Evolutionary conservation across 2,113 vertebrate genomes (phyloP).

Genomic region (Gracilinanus agilis): DNA sequence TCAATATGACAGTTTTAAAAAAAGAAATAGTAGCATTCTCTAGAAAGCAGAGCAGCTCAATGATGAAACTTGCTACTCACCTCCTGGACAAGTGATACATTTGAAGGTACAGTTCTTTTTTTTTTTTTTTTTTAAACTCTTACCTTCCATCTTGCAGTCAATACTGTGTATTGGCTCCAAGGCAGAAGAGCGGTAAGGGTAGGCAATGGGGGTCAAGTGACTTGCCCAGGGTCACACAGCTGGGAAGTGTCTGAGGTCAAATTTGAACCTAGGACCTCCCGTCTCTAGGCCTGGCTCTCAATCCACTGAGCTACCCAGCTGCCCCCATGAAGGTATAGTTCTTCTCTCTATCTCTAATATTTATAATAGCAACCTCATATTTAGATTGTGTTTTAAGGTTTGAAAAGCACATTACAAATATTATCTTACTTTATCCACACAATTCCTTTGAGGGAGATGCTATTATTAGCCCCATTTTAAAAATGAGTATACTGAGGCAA

Average conservation of each 20-base stretch:
- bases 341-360: neutral
- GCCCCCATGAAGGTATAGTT: no score
- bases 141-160: no score
- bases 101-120: neutral
- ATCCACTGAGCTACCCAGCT: no score
- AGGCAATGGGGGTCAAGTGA: no score
- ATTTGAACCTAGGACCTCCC: no score
- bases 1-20: neutral
- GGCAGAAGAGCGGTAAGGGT: no score
- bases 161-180: no score
- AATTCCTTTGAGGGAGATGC: neutral
- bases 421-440: neutral
- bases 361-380: neutral
- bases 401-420: neutral
- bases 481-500: neutral
- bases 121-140: no score
- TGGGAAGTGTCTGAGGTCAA: no score
- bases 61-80: neutral
- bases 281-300: no score
- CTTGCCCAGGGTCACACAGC: no score
- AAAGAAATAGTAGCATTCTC: neutral
- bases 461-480: neutral
- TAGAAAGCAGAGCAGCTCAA: neutral
- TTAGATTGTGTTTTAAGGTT: neutral
- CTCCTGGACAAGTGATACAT: neutral